Evolutionary conservation across 2,888 invertebrate genomes (phyloP).

Genomic region (Agrypnus murinus): DNA sequence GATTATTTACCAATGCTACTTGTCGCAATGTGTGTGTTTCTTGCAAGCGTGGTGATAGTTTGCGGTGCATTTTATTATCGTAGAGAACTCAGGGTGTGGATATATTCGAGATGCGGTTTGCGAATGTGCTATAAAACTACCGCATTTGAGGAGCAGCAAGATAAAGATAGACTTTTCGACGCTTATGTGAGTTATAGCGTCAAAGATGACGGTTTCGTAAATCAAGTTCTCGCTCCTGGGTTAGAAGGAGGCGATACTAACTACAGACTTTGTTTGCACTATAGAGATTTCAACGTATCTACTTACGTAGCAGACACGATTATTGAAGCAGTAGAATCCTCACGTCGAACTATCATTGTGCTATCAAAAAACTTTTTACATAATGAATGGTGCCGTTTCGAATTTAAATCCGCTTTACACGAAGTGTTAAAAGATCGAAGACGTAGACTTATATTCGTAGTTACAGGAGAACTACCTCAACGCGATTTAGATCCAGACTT

Average conservation of each 20-base stretch:
- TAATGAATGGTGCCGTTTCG: conserved; percentile 96
- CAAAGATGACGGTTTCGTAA: conserved; percentile 93
- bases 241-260: conserved; percentile 88
- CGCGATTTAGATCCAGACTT: conserved; percentile 93
- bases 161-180: conserved; percentile 92
- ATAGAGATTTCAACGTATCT: conserved; percentile 92
- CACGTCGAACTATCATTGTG: conserved; percentile 91
- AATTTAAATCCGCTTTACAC: conserved; percentile 94
- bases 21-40: conserved; percentile 85
- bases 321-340: conserved; percentile 92
- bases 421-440: conserved; percentile 91
- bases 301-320: conserved; percentile 94
- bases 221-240: conserved; percentile 90
- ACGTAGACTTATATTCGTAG: conserved; percentile 90
- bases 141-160: conserved; percentile 86
- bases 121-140: conserved; percentile 90
- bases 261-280: conserved; percentile 92
- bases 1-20: conserved; percentile 87
- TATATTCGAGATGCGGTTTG: conserved; percentile 89
- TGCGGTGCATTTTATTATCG: conserved; percentile 88
- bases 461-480: conserved; percentile 92
- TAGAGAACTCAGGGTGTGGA: conserved; percentile 88
- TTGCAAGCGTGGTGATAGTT: conserved; percentile 83
- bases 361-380: conserved; percentile 94
- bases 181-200: conserved; percentile 96